Evolutionary conservation across 1,140 invertebrate species (phyloP).

Genomic region (Meloidogyne hapla): DNA sequence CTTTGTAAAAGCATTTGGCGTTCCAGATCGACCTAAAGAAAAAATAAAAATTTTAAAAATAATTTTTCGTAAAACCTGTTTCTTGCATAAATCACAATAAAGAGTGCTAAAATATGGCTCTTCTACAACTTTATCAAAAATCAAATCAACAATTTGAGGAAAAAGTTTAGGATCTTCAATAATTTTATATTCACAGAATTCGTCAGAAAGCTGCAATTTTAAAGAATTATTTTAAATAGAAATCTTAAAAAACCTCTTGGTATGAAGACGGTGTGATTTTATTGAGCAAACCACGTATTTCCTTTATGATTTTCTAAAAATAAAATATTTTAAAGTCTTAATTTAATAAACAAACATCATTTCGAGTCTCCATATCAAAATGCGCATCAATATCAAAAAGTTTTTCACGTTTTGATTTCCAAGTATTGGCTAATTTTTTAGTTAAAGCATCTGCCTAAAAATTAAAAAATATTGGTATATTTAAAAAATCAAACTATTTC

Average conservation of each 20-base stretch:
- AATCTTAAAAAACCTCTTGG: constrained; percentile 28
- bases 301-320: constrained; percentile 42
- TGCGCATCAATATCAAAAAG: background rate
- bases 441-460: background rate
- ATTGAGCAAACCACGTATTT: constrained; percentile 55
- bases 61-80: constrained; percentile 44
- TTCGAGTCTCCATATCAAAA: background rate
- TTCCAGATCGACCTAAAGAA: too few species aligned
- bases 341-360: too few species aligned
- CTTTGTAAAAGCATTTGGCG: too few species aligned
- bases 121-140: constrained; percentile 62
- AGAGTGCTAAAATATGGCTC: constrained; percentile 60
- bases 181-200: constrained; percentile 50
- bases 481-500: too few species aligned
- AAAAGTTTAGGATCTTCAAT: constrained; percentile 32
- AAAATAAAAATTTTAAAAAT: too few species aligned
- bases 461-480: too few species aligned
- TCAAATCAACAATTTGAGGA: constrained; percentile 48
- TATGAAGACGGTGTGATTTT: constrained; percentile 59
- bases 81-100: constrained; percentile 56
- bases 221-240: too few species aligned
- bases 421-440: constrained; percentile 2
- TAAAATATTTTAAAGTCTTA: too few species aligned
- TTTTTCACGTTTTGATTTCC: constrained; percentile 30
- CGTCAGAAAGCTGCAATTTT: constrained; percentile 35